These are phyloP conservation scores for Setophaga petechia DNA, from an alignment of 2,113 vertebrate genomes.

Conservation along the genomic window DNA sequence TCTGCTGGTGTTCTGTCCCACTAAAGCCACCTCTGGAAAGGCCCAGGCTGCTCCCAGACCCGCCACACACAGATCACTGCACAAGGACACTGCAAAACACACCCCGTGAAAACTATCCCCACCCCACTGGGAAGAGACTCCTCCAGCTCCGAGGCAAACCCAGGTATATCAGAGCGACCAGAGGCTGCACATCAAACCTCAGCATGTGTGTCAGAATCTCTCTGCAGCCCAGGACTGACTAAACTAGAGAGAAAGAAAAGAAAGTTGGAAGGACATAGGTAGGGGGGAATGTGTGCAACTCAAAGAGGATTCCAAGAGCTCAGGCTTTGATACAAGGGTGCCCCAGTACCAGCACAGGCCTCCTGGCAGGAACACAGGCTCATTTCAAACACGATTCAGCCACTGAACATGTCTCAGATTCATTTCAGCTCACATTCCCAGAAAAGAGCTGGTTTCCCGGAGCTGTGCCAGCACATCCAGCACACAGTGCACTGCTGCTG, in stretches of 20 bases:
- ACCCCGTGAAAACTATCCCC: background rate
- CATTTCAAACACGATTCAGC: background rate
- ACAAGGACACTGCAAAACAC: background rate
- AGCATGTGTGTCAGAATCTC: fast-evolving
- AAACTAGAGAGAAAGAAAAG: background rate
- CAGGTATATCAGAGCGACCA: fast-evolving
- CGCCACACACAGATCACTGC: background rate
- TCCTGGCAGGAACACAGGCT: background rate
- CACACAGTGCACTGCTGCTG: background rate
- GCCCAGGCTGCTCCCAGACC: background rate
- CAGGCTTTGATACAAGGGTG: background rate
- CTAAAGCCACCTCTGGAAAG: background rate
- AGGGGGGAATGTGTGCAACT: background rate
- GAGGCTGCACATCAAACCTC: background rate
- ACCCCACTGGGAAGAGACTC: background rate
- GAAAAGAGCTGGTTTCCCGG: background rate
- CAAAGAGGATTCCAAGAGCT: background rate
- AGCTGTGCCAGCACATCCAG: fast-evolving
- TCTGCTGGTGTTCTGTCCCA: background rate
- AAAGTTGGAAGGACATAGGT: background rate
- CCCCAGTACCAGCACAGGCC: background rate
- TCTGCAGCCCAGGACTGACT: background rate
- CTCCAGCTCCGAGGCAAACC: background rate
- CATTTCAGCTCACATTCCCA: background rate
- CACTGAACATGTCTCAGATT: background rate